These are phyloP conservation scores for Podarcis cretensis DNA, from an alignment of 2,113 vertebrate species.

Conservation along the genomic window DNA sequence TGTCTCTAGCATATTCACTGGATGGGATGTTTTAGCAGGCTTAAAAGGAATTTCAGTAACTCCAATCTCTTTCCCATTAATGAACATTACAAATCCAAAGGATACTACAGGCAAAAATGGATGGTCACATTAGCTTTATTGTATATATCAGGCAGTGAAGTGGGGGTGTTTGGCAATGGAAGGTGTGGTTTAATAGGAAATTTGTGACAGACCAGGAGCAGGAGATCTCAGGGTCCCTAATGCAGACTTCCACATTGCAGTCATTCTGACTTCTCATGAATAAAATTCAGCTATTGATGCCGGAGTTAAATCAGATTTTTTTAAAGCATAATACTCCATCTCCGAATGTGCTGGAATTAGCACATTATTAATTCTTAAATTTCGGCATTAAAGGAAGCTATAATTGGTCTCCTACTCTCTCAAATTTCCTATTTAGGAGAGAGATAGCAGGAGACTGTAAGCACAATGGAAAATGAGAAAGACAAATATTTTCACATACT, in stretches of 20 bases:
- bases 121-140: not conserved
- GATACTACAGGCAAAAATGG: too few species aligned
- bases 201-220: not conserved
- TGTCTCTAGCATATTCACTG: not conserved
- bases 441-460: slow-evolving; percentile 3
- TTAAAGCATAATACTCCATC: not conserved
- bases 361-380: not conserved
- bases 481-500: slow-evolving; percentile 46
- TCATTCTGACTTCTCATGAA: not conserved
- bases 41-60: not conserved
- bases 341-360: not conserved
- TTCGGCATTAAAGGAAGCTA: not conserved
- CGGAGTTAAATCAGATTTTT: not conserved
- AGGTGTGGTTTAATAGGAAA: not conserved
- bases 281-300: not conserved
- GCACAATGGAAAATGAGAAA: slow-evolving; percentile 46
- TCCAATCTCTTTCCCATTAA: not conserved
- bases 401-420: not conserved
- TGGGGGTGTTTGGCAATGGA: not conserved
- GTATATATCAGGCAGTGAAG: not conserved
- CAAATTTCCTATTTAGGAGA: slow-evolving; percentile 15
- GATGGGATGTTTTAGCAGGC: not conserved
- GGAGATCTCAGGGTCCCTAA: not conserved
- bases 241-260: not conserved
- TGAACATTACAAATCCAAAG: not conserved